Conservation (phyloP, 2,797 vertebrate species). For the Tragopan temminckii region DNA sequence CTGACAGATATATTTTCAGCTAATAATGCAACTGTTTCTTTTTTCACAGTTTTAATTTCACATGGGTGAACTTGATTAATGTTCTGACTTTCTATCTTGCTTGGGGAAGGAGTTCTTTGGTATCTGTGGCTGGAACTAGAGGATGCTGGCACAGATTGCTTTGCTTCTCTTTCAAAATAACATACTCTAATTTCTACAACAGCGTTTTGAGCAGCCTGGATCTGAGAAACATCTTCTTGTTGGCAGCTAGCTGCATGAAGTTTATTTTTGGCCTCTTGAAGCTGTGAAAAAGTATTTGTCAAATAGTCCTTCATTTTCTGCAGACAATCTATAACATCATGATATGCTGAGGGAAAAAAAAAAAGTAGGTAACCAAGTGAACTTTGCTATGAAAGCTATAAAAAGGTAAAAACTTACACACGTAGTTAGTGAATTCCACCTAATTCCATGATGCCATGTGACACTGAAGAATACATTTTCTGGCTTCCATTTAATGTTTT, state of each 20-base stretch:
- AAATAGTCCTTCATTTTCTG: slow-evolving; percentile 68
- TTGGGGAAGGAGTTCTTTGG: not conserved
- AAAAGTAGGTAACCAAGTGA: not conserved
- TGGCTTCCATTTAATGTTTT: not conserved
- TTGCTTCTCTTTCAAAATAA: slow-evolving; percentile 14
- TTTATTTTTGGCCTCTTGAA: slow-evolving; percentile 72
- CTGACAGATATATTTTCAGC: not conserved
- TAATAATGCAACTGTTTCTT: not conserved
- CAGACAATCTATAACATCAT: slow-evolving; percentile 59
- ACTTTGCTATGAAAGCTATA: slow-evolving; percentile 5
- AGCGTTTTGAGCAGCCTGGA: slow-evolving; percentile 21
- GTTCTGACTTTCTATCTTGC: slow-evolving; percentile 21
- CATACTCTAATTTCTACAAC: not conserved
- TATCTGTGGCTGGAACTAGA: not conserved
- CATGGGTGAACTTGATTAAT: slow-evolving; percentile 17
- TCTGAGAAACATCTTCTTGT: slow-evolving; percentile 9
- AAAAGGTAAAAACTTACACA: not conserved
- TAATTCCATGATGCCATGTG: not conserved
- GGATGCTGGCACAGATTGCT: slow-evolving; percentile 18
- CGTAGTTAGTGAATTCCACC: not conserved
- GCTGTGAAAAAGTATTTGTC: slow-evolving; percentile 42
- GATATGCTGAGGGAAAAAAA: slow-evolving; percentile 59
- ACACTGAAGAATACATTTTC: not conserved
- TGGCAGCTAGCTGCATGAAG: slow-evolving; percentile 36
- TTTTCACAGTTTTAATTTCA: slow-evolving; percentile 12